Evolutionary conservation across 2,888 invertebrate species (phyloP).

Genomic region (Lymantria dispar): DNA sequence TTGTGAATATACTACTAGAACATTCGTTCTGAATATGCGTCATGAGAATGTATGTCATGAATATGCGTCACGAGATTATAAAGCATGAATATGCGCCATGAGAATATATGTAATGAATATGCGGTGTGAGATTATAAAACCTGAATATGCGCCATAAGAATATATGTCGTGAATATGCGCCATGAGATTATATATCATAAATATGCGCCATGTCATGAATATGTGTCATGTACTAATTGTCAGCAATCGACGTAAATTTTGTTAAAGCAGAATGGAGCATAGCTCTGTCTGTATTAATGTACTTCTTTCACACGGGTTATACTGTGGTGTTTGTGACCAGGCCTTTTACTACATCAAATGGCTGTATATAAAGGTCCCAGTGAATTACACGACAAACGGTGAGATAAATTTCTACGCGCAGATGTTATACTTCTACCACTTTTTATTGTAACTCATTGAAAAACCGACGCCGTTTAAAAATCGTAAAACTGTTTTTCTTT

Average conservation of each 20-base stretch:
- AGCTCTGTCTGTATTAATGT: constrained; percentile 11
- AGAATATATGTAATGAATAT: neutral
- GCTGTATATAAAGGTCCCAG: neutral
- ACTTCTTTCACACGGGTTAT: constrained; percentile 3
- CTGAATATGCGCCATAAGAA: neutral
- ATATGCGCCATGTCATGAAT: neutral
- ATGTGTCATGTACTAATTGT: neutral
- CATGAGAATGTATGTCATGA: neutral
- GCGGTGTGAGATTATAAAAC: no score
- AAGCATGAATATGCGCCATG: neutral
- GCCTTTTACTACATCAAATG: neutral
- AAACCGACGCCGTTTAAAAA: constrained; percentile 54
- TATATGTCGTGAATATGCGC: neutral
- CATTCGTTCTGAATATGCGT: neutral
- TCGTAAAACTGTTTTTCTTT: constrained; percentile 54
- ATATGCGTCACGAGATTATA: no score
- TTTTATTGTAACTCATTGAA: constrained; percentile 33
- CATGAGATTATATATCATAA: no score
- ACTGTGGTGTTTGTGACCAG: constrained; percentile 1
- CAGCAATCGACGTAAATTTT: neutral
- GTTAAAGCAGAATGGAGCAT: constrained; percentile 7
- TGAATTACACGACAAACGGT: constrained; percentile 11
- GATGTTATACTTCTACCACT: constrained; percentile 26
- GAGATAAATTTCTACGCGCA: constrained; percentile 62
- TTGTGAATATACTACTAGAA: neutral